phyloP scores from a whole-genome alignment of 2,113 vertebrate species.

The Rana temporaria region DNA sequence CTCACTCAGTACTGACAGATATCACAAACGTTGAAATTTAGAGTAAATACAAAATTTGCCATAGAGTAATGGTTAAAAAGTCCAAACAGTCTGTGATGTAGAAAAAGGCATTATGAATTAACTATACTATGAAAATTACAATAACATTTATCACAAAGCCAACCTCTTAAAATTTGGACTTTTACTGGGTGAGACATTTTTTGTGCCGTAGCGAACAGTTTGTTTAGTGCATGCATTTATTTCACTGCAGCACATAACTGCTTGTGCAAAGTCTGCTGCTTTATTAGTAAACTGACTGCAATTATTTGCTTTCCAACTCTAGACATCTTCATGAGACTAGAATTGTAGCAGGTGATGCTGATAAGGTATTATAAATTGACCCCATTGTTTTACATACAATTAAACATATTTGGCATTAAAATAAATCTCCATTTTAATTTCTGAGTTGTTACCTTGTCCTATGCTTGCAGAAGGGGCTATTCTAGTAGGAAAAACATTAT shows the following conservation, averaged over 20 bases:
- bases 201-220: constrained; percentile 12
- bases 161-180: neutral
- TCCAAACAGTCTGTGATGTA: neutral
- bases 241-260: constrained; percentile 19
- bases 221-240: constrained; percentile 34
- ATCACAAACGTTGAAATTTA: no score
- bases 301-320: constrained; percentile 13
- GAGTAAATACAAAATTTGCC: no score
- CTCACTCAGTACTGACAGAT: no score
- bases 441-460: neutral
- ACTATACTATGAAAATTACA: neutral
- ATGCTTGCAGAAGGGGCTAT: neutral
- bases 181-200: constrained; percentile 3
- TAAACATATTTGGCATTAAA: neutral
- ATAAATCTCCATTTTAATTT: neutral
- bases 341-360: constrained; percentile 1
- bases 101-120: neutral
- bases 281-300: constrained; percentile 16
- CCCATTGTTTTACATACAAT: constrained; percentile 23
- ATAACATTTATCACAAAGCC: constrained; percentile 7
- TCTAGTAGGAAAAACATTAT: neutral
- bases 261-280: neutral
- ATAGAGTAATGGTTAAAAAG: neutral
- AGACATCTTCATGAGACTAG: neutral
- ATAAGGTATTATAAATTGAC: neutral